phyloP scores from a whole-genome alignment of 2,888 invertebrate species.

The Drosophila nigritarsus region DNA sequence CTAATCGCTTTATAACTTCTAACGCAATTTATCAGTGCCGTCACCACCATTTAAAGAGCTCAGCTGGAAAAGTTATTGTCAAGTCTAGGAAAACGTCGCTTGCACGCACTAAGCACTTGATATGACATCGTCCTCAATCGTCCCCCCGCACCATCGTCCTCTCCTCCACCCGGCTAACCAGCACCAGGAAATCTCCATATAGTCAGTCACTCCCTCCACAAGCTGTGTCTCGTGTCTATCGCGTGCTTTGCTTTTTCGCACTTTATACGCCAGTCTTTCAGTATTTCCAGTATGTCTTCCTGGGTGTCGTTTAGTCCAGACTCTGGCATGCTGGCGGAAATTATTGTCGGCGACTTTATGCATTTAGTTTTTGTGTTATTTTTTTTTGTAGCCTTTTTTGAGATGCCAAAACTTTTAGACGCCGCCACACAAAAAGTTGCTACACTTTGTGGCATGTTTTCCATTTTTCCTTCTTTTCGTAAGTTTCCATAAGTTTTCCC shows the following conservation, averaged over 20 bases:
- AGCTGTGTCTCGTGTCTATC: constrained; percentile 20
- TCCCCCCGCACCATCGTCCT: neutral
- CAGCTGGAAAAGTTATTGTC: constrained; percentile 71
- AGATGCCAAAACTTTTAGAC: constrained; percentile 54
- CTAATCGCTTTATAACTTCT: constrained; percentile 79
- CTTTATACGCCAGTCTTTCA: constrained; percentile 47
- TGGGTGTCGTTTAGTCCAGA: constrained; percentile 21
- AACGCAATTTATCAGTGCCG: constrained; percentile 71
- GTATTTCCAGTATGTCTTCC: constrained; percentile 27
- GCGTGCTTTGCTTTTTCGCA: constrained; percentile 35
- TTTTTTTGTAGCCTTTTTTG: constrained; percentile 25
- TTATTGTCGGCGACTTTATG: constrained; percentile 70
- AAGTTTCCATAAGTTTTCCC: constrained; percentile 35
- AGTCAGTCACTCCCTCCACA: constrained; percentile 17
- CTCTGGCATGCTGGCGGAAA: constrained; percentile 62
- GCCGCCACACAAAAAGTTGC: constrained; percentile 45
- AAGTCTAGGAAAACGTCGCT: constrained; percentile 47
- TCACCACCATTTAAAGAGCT: constrained; percentile 31
- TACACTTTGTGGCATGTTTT: constrained; percentile 61
- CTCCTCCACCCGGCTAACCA: constrained; percentile 7
- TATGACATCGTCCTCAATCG: constrained; percentile 36
- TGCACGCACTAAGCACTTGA: constrained; percentile 72
- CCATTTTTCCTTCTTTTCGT: constrained; percentile 14
- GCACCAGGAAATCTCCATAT: constrained; percentile 31
- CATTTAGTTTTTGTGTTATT: constrained; percentile 38